Evolutionary conservation across 2,888 invertebrate species (phyloP), one percentile per base, ranked within the genome.

Genomic region (Parnassius mnemosyne): DNA sequence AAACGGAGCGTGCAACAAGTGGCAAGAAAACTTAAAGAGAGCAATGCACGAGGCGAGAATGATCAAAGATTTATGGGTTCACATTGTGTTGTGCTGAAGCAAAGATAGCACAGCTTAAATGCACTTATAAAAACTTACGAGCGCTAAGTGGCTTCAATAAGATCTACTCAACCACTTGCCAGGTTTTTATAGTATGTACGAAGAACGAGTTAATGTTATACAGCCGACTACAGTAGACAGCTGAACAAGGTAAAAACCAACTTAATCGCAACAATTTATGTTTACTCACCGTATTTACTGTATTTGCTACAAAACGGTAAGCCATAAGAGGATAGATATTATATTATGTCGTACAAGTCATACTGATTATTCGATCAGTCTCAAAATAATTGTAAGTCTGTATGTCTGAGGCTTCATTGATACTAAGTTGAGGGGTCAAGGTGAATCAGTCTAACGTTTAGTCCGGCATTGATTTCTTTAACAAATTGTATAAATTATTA

Each of bases 1-100:
- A 78, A 85, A 77, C 77, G 77, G 79, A 85, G 82, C 88, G 83
- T 85, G 82, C 81, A 87, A 84, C 80, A 83, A 85, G 81, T 84
- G 77, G 77, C 76, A 78, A 81, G 79, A 81, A 81, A 82, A 80
- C 72, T 73, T 69, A 72, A 71, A 66, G 71, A 73, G 70, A 75
- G 68, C 65, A 65, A 59, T 63, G 66, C 51, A 51, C 58, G 59
- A 58, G 47, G 46, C 53, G 41, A 57, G 60, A 66, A 64, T 60
- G 54, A 61, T 55, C 49, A 13, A 66, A 72, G 72, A 80, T 83
- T 78, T 76, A 76, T 49, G 68, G 68, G 69, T 67, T 65, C 62
- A 69, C 65, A 66, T 65, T 63, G 70, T 59, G 64, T 68, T 60
- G 67, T 65, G 70, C 69, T 71, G 65, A 66, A 66, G 66, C 63